Evolutionary conservation across 2,113 vertebrate species (phyloP).

Genomic region (Diadophis punctatus): DNA sequence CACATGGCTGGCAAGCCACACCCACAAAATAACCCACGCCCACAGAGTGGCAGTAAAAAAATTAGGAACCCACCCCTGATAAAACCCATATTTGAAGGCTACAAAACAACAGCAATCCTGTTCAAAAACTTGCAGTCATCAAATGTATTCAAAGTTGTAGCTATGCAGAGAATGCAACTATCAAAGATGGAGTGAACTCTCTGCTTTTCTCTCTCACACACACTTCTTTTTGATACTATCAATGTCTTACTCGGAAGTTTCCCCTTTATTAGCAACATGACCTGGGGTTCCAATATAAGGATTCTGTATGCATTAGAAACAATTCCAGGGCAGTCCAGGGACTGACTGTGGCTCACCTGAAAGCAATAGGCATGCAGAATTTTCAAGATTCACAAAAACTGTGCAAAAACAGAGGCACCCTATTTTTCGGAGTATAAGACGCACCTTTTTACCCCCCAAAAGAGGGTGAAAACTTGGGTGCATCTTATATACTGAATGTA

Average conservation of each 20-base stretch:
- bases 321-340: background rate
- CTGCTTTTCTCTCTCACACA: background rate
- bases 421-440: no score
- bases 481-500: no score
- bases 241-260: background rate
- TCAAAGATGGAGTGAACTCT: background rate
- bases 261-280: background rate
- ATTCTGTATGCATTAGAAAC: background rate
- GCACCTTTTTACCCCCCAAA: no score
- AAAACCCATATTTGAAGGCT: background rate
- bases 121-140: background rate
- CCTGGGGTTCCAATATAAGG: background rate
- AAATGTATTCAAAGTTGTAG: background rate
- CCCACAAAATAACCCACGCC: no score
- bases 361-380: background rate
- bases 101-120: background rate
- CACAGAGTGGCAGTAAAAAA: no score
- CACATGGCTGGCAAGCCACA: no score
- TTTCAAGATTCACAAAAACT: background rate
- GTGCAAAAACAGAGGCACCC: background rate
- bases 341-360: background rate
- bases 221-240: background rate
- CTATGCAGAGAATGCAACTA: background rate
- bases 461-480: no score
- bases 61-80: no score